Conservation (phyloP, 2,888 invertebrate species). For the Pharmacophagus antenor region DNA sequence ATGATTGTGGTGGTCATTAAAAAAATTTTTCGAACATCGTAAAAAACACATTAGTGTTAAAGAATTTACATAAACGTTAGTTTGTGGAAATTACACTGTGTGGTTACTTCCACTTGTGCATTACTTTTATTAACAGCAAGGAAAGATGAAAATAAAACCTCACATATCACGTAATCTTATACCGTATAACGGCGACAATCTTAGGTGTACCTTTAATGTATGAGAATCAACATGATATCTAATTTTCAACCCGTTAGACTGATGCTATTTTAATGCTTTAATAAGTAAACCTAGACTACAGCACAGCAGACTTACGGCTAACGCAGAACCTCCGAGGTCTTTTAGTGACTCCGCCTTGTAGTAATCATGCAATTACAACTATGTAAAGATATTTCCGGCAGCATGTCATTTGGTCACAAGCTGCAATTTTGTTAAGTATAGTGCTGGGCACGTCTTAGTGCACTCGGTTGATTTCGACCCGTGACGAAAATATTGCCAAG, state of each 20-base stretch:
- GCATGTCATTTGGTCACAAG: not conserved
- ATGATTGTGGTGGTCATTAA: slow-evolving; percentile 24
- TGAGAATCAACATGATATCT: not conserved
- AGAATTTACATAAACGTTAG: not conserved
- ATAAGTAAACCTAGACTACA: not conserved
- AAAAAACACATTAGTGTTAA: slow-evolving; percentile 9
- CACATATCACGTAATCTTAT: not conserved
- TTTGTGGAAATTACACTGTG: not conserved
- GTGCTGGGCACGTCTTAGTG: not conserved
- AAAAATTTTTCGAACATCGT: slow-evolving; percentile 28
- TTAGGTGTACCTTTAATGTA: not conserved
- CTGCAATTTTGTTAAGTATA: not conserved
- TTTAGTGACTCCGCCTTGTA: not conserved
- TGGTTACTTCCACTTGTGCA: not conserved
- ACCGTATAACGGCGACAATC: not conserved
- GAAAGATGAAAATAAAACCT: not conserved
- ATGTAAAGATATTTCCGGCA: slow-evolving; percentile 6
- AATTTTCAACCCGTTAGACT: not conserved
- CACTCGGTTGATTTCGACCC: not conserved
- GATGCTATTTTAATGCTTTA: not conserved
- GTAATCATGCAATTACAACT: slow-evolving; percentile 13
- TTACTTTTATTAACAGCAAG: not conserved
- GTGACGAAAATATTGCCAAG: slow-evolving; percentile 1
- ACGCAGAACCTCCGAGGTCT: not conserved
- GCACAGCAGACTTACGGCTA: not conserved